Conservation (phyloP, 2,797 vertebrate genomes). For the Cryptoblepharus egeriae region DNA sequence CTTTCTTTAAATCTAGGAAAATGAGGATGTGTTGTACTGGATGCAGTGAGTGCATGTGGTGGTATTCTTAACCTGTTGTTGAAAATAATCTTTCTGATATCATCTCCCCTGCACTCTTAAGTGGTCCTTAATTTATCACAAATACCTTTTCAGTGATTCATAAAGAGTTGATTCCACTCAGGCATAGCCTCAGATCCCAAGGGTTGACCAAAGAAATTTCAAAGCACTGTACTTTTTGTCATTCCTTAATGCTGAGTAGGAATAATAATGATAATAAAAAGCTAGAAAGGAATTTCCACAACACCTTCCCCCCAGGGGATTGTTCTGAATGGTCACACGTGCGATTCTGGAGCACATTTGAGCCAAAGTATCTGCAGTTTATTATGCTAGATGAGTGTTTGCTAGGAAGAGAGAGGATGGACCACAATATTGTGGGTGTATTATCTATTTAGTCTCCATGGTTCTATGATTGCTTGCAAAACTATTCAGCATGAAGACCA, state of each 20-base stretch:
- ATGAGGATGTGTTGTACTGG: neutral
- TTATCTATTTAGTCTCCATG: neutral
- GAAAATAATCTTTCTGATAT: constrained; percentile 18
- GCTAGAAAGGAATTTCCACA: rapidly evolving
- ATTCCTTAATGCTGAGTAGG: constrained; percentile 10
- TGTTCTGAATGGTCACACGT: neutral
- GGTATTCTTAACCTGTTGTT: constrained; percentile 21
- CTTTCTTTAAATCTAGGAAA: neutral
- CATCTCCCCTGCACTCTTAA: neutral
- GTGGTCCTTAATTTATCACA: neutral
- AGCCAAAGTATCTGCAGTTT: neutral
- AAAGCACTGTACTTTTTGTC: constrained; percentile 37
- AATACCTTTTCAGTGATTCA: constrained; percentile 54
- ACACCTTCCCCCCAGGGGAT: constrained; percentile 1
- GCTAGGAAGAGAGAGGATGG: neutral
- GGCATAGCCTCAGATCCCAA: constrained; percentile 24
- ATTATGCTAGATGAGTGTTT: neutral
- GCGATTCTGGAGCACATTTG: neutral
- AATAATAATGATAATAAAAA: neutral
- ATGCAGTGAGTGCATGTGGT: constrained; percentile 1
- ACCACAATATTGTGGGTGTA: neutral
- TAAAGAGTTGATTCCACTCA: constrained; percentile 40
- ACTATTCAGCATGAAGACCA: neutral
- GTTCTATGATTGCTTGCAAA: neutral
- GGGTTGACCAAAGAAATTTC: constrained; percentile 42